Evolutionary conservation across 2,113 vertebrate species (phyloP), one percentile per base, ranked within the genome.

Genomic region (Megaptera novaeangliae): DNA sequence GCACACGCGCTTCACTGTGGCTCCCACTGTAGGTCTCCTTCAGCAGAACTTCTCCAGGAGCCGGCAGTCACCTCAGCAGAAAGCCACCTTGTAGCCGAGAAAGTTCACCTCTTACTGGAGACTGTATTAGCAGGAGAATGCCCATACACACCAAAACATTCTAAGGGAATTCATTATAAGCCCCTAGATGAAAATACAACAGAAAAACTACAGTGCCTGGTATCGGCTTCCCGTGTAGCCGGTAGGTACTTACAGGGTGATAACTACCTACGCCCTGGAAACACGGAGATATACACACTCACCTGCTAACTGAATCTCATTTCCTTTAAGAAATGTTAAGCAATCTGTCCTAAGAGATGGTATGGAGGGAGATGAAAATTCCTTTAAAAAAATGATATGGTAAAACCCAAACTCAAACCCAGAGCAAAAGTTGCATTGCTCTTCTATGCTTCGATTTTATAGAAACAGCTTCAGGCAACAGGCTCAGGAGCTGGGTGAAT

Each of bases 251-350:
- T 44, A 41, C 13, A 63, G 44, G 59, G 52, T 59, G 63, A 78
- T 34, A 34, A 55, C 9, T 27, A 46, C 64, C 41, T 93, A 14
- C 1, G 66, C 85, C 25, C 55, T 34, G 0, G 36, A 72, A 64
- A 84, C 61, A 27, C 0, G 0, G n/a, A 46, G 14, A 52, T 11
- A 18, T 14, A 21, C 46, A 1, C 9, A 9, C 55, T 89, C 34
- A 31, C 57, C 13, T 64, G 94, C 57, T 94, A n/a, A 57, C 55
- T 57, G 9, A 34, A 20, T 17, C 75, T 95, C 25, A 85, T 72
- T 75, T 97, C 74, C 82, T 93, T 52, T 78, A 85, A 94, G 86
- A 92, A 92, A 84, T 89, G 72, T 92, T 74, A 87, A 49, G 49
- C 72, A 83, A 52, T 95, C 87, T 96, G 95, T 84, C 89, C 29